Evolutionary conservation across 2,888 invertebrate genomes (phyloP).

Genomic region (Lymantria dispar): DNA sequence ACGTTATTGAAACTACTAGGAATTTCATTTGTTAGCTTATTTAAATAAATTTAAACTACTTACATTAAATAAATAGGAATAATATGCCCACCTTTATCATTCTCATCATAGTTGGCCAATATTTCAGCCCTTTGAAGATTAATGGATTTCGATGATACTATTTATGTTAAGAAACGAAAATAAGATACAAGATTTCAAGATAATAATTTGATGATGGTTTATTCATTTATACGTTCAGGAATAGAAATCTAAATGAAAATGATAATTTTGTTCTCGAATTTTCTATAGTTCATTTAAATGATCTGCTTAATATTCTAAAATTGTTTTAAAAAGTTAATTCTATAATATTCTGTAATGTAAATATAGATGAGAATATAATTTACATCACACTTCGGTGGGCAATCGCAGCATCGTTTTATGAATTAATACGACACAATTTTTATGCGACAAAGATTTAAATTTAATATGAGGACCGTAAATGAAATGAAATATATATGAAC

Average conservation of each 20-base stretch:
- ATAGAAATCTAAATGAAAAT: too few relatives aligned
- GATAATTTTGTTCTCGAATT: too few relatives aligned
- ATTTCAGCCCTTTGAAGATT: neutral
- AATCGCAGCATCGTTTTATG: constrained; percentile 17
- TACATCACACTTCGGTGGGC: constrained; percentile 42
- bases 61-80: constrained; percentile 4
- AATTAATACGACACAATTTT: constrained; percentile 28
- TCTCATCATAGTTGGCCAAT: neutral
- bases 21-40: constrained; percentile 10
- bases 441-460: constrained; percentile 10
- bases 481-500: constrained; percentile 22
- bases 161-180: too few relatives aligned
- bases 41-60: constrained; percentile 1
- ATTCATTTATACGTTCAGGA: too few relatives aligned
- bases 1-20: constrained; percentile 17
- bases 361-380: neutral
- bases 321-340: neutral
- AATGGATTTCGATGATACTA: too few relatives aligned
- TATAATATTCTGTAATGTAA: neutral
- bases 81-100: constrained; percentile 12
- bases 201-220: too few relatives aligned
- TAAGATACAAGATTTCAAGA: too few relatives aligned
- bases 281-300: too few relatives aligned
- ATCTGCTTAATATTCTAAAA: too few relatives aligned
- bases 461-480: constrained; percentile 15